Percentiles rank a stretch among this genome's conserved stretches.
Evolutionary conservation across 2,113 vertebrate species (phyloP).

Genomic region (Pedionomus torquatus): DNA sequence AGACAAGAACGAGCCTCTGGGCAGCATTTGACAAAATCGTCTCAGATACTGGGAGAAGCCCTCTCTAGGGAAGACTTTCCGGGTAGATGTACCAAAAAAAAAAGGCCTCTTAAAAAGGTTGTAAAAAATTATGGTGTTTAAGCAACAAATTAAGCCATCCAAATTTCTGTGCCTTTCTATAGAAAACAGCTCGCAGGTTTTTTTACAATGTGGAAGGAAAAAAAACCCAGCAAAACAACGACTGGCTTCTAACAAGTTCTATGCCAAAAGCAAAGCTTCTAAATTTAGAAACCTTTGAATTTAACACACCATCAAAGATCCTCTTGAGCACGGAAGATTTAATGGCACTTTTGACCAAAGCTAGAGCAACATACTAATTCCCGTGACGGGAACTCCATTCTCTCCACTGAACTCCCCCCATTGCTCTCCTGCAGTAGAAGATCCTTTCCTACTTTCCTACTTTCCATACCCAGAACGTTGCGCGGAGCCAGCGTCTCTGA

Average conservation of each 20-base stretch:
- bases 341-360: background rate
- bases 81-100: background rate
- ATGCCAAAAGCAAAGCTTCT: background rate
- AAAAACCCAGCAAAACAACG: background rate
- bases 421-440: background rate
- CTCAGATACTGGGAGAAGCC: background rate
- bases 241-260: background rate
- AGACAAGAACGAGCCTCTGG: background rate
- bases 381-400: background rate
- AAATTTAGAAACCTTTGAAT: background rate
- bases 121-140: background rate
- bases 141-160: background rate
- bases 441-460: background rate
- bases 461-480: background rate
- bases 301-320: background rate
- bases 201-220: background rate
- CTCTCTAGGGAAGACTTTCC: background rate
- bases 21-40: background rate
- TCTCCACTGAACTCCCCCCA: background rate
- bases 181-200: background rate
- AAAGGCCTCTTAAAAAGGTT: background rate
- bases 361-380: background rate
- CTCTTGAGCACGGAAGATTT: background rate
- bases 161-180: background rate
- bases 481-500: background rate